Evolutionary conservation across 2,797 vertebrate species (phyloP).

Genomic region (Tapirus indicus): DNA sequence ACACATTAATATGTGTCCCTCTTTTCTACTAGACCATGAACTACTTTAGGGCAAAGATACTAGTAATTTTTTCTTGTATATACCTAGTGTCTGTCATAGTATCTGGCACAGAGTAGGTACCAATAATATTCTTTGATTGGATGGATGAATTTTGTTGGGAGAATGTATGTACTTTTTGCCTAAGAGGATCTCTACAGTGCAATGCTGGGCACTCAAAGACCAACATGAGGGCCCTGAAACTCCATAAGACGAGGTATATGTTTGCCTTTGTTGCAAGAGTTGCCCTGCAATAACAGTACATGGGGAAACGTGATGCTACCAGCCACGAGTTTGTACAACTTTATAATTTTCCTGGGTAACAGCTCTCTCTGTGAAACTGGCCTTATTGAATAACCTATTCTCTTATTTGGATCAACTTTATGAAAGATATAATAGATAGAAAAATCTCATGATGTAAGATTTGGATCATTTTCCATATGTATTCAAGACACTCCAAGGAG

Average conservation of each 20-base stretch:
- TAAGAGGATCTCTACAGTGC: neutral
- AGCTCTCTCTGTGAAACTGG: neutral
- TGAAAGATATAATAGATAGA: slow-evolving; percentile 71
- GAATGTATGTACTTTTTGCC: neutral
- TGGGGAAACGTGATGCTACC: neutral
- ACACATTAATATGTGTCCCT: neutral
- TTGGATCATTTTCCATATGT: slow-evolving; percentile 76
- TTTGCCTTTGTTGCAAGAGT: neutral
- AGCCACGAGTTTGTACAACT: neutral
- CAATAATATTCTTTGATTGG: neutral
- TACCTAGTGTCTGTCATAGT: neutral
- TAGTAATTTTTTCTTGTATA: neutral
- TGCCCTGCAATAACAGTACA: neutral
- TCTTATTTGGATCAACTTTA: slow-evolving; percentile 49
- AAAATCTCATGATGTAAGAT: slow-evolving; percentile 70
- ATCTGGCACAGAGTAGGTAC: neutral
- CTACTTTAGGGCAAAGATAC: neutral
- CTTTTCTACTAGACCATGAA: neutral
- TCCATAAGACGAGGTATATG: neutral
- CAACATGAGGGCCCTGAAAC: neutral
- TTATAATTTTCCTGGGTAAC: neutral
- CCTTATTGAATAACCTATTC: slow-evolving; percentile 67
- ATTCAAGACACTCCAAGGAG: slow-evolving; percentile 64
- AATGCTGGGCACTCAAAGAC: neutral
- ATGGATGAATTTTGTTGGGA: neutral